Evolutionary conservation across 2,797 vertebrate genomes (phyloP), one percentile per base, ranked within the genome.

Genomic region (Steatocranus sp.): DNA sequence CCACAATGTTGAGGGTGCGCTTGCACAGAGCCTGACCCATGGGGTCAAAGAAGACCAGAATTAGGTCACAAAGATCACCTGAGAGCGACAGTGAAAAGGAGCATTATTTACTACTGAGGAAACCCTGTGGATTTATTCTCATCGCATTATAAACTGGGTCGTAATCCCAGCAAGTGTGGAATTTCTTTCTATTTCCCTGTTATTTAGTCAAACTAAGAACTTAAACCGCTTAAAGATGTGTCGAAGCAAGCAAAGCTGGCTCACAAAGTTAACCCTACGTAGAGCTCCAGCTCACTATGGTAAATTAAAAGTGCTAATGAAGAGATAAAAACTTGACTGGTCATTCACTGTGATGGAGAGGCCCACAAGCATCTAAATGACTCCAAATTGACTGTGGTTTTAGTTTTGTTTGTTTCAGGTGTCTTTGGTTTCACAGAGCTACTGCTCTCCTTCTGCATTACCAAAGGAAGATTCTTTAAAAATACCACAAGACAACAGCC

Each of bases 1-100:
- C 97, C 66, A 97, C 97, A 2, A 97, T 97, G 93, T 97, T 97
- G 78, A 98, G 97, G 2, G 97, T 97, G 32, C 97, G 96, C 79
- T 97, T 97, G 78, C 97, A 98, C 78, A 98, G 92, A 11, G 97
- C 97, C 91, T 98, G 97, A 70, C 97, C 97, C 97, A 97, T 98
- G 6, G 97, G 97, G 90, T 98, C 97, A 66, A 97, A 98, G 93
- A 97, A 97, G 41, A 98, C 97, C 90, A 97, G 90, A 27, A 97
- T 96, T 88, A 98, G 93, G 88, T 98, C 97, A 84, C 96, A 97
- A 78, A 97, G 92, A 5, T 98, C 96, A 17, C 97, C 97, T 98
- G 88, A 20, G 78, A 78, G 75, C 1, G 41, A 76, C 27, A 86
- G 56, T 4, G 20, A n/a, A 48, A 56, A 54, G 27, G 5, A 14